Base-by-base conservation (phyloP, 2,888 invertebrate genomes). In the Incurvaria masculella region DNA sequence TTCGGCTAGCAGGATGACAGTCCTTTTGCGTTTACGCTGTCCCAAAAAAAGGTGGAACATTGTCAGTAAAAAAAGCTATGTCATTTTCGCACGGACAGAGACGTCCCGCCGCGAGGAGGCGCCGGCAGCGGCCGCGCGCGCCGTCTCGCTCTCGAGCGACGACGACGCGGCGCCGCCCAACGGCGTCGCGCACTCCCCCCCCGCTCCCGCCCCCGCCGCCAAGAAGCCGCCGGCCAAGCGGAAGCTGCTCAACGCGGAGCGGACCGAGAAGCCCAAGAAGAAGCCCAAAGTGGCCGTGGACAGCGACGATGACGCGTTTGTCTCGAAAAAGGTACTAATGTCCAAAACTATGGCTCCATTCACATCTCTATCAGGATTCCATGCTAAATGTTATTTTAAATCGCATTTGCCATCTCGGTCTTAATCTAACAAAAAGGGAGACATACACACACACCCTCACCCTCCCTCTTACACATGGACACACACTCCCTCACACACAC, bases 291-390 rank as follows among this genome's bases (percentile, higher is more conserved):
- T 71, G 6, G 72, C 68, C 38, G 55, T 61, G 2, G 72, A 72
- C 21, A 68, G 68, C 11, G 79, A 79, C 45, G 75, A 68, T 46
- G 74, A 79, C 50, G 76, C 75, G 68, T 79, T 79, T 65, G 71
- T 74, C 51, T 72, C 62, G 59, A 76, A 66, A 66, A 78, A 76
- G 72, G 79, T 79, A n/a, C n/a, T n/a, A n/a, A n/a, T n/a, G n/a
- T n/a, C n/a, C n/a, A n/a, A n/a, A n/a, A n/a, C n/a, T n/a, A n/a
- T n/a, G n/a, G n/a, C n/a, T n/a, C n/a, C n/a, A n/a, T n/a, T n/a
- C n/a, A n/a, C n/a, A n/a, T n/a, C n/a, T n/a, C n/a, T n/a, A n/a
- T n/a, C n/a, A n/a, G n/a, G n/a, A n/a, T n/a, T n/a, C n/a, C n/a
- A n/a, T n/a, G n/a, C n/a, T n/a, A n/a, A n/a, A n/a, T n/a, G n/a